Evolutionary conservation across 1,140 invertebrate genomes (phyloP).

Genomic region (Limonius californicus): DNA sequence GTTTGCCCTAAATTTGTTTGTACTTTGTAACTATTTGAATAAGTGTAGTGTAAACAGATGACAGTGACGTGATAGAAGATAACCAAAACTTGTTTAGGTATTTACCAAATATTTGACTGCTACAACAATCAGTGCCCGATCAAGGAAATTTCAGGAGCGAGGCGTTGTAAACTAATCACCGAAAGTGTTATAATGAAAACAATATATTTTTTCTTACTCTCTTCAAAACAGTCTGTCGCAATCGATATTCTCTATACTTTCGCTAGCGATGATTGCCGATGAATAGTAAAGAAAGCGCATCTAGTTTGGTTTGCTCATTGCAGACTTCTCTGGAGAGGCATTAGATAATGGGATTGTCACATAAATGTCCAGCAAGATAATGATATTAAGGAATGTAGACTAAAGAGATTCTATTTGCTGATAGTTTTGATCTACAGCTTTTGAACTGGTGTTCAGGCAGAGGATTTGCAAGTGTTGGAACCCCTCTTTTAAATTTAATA

Average conservation of each 20-base stretch:
- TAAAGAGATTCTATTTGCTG: neutral
- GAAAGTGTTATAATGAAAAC: too few species aligned
- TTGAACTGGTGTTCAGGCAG: neutral
- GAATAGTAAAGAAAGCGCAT: neutral
- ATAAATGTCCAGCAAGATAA: conserved; percentile 9
- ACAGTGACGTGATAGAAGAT: too few species aligned
- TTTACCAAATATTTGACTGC: too few species aligned
- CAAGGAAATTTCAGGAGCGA: too few species aligned
- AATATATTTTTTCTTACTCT: neutral
- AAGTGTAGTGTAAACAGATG: too few species aligned
- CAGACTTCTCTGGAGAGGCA: conserved; percentile 5
- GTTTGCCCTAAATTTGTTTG: too few species aligned
- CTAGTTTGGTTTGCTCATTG: neutral
- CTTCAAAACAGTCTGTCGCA: neutral
- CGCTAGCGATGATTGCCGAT: conserved; percentile 1
- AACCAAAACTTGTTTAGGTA: too few species aligned
- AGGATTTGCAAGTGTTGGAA: conserved; percentile 1
- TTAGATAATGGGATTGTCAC: conserved; percentile 15
- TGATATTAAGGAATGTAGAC: conserved; percentile 12
- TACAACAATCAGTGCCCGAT: too few species aligned
- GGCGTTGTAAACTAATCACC: too few species aligned
- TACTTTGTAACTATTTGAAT: too few species aligned
- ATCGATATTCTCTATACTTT: neutral
- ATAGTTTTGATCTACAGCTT: neutral
- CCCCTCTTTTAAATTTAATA: conserved; percentile 1